Evolutionary conservation across 1,140 invertebrate genomes (phyloP).

Genomic region (Penaeus vannamei): DNA sequence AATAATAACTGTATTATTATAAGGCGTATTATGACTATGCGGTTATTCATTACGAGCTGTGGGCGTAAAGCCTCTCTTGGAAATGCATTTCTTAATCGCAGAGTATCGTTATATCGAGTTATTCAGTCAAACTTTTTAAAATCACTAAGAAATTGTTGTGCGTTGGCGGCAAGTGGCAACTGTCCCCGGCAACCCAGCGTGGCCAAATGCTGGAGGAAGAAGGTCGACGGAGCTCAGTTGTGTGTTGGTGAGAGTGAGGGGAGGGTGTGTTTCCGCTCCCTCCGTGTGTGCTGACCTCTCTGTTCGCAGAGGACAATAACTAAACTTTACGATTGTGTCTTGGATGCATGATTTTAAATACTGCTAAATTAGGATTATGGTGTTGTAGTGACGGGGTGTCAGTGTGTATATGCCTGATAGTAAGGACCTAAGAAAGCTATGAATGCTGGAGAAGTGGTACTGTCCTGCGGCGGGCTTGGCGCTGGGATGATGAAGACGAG

Average conservation of each 20-base stretch:
- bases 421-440: constrained; percentile 48
- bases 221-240: constrained; percentile 36
- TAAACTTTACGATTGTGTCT: constrained; percentile 1
- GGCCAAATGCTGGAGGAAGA: constrained; percentile 31
- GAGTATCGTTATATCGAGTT: no score
- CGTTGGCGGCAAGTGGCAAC: constrained; percentile 33
- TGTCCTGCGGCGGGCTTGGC: constrained; percentile 33
- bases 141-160: not conserved
- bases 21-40: not conserved
- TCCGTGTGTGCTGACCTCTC: constrained; percentile 59
- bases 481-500: constrained; percentile 50
- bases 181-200: constrained; percentile 46
- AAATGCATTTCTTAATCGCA: no score
- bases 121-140: not conserved
- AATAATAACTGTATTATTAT: not conserved
- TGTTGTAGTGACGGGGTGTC: constrained; percentile 42
- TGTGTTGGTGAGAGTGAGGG: constrained; percentile 50
- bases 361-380: constrained; percentile 26
- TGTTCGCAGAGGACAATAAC: constrained; percentile 32
- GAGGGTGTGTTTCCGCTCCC: constrained; percentile 51
- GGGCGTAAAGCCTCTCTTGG: no score
- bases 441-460: constrained; percentile 61
- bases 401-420: constrained; percentile 35
- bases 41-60: not conserved
- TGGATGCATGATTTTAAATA: constrained; percentile 37